These are phyloP conservation scores for Papilio helenus DNA, from an alignment of 1,140 invertebrate genomes.

Conservation along the genomic window DNA sequence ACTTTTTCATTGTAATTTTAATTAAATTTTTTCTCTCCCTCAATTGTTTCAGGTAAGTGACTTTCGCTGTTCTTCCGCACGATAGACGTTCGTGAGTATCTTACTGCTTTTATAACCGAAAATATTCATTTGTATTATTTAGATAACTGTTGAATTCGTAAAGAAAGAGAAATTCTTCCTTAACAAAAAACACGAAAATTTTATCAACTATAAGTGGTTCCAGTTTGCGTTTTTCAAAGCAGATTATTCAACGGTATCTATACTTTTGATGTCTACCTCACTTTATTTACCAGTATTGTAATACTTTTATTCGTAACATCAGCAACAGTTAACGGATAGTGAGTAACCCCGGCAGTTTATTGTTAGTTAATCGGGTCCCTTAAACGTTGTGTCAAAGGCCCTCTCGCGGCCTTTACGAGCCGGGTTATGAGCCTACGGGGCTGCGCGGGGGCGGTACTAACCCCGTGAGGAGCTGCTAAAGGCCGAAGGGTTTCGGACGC, in stretches of 20 bases:
- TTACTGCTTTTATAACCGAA: slow-evolving; percentile 43
- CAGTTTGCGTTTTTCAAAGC: too few relatives aligned
- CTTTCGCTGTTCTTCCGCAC: slow-evolving; percentile 62
- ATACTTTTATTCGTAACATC: background rate
- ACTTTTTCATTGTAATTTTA: slow-evolving; percentile 76
- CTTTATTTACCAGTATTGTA: background rate
- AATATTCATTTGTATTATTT: background rate
- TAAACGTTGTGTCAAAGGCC: slow-evolving; percentile 53
- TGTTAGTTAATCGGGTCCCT: slow-evolving; percentile 43
- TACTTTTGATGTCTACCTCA: background rate
- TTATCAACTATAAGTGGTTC: too few relatives aligned
- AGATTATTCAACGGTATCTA: background rate
- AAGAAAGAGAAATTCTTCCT: background rate
- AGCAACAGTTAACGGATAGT: background rate
- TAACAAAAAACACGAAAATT: background rate
- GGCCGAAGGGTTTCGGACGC: slow-evolving; percentile 30
- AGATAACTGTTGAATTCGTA: background rate
- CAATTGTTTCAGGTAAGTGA: slow-evolving; percentile 78
- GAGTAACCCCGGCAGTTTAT: background rate
- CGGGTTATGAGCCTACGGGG: slow-evolving; percentile 45
- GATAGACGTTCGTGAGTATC: slow-evolving; percentile 45
- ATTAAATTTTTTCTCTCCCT: slow-evolving; percentile 69
- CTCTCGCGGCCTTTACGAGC: slow-evolving; percentile 50
- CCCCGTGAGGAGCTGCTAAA: slow-evolving; percentile 29
- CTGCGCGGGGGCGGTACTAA: slow-evolving; percentile 7